Evolutionary conservation across 2,888 invertebrate genomes (phyloP), one percentile per base, ranked within the genome.

Genomic region (Mesorhabditis sp.): DNA sequence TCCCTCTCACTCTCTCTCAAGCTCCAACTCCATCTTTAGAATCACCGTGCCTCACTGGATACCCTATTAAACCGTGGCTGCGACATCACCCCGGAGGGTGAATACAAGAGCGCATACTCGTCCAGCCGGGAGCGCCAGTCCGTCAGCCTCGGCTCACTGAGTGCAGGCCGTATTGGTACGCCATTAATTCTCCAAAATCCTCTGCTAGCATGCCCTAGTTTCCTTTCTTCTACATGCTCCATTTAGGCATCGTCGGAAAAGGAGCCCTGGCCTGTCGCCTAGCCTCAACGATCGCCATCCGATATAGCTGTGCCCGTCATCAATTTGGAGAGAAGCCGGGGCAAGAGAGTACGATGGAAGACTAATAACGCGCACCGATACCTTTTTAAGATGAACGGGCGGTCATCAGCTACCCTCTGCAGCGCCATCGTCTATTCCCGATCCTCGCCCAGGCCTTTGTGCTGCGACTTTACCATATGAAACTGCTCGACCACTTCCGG

Each of bases 361-460:
- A 13, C 7, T 7, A 28, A 2, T 6, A 65, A 28, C 5, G 65
- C 6, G 44, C 6, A n/a, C 58, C 58, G 7, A 13, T 50, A 50
- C 7, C n/a, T 50, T 50, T 45, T 71, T 63, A 64, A 72, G 90
- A 75, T 43, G 95, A 96, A 86, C 89, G 91, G 74, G 91, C 95
- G 0, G 92, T 96, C 1, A 87, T 96, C 77, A 94, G 95, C 86
- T 96, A 96, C 86, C 95, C 94, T 86, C 90, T 92, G 62, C 82
- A 92, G 92, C 92, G 92, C 91, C 92, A 92, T 91, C 89, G 92
- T 69, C 85, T 93, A 3, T 90, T 92, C 84, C 92, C 92, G 0
- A 90, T 91, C 85, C 89, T 92, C 74, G 90, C 92, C 0, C 90
- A 92, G 0, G 87, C 90, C 0, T 72, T 75, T 63, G 74, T 72